Conservation (phyloP, 2,888 invertebrate genomes). For the Heliconius erato region DNA sequence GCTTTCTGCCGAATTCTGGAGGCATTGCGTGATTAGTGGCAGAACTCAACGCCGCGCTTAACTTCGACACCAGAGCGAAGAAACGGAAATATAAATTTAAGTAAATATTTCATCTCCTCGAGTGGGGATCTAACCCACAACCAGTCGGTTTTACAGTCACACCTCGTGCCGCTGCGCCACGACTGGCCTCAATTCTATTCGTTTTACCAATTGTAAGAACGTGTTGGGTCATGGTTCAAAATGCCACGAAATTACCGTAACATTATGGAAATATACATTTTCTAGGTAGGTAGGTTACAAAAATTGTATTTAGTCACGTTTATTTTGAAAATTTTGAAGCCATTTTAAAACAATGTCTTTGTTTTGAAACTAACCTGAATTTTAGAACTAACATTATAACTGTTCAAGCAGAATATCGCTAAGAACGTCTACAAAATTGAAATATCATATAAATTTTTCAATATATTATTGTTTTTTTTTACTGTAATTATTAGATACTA, state of each 20-base stretch:
- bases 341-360: background rate
- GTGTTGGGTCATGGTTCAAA: slow-evolving; percentile 17
- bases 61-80: no score
- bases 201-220: background rate
- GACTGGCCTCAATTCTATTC: background rate
- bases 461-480: background rate
- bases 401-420: no score
- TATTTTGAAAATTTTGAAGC: background rate
- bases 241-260: slow-evolving; percentile 11
- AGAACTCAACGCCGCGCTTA: no score
- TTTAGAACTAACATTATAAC: background rate
- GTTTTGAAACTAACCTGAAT: background rate
- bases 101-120: no score
- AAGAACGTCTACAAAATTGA: no score
- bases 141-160: no score
- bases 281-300: slow-evolving; percentile 1
- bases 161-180: no score
- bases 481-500: background rate
- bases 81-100: no score
- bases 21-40: no score
- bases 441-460: no score
- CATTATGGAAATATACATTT: background rate
- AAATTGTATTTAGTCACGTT: background rate
- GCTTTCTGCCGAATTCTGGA: no score
- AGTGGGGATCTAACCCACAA: no score